A percentile compares a stretch with the other conserved stretches of the same genome.
phyloP scores from a whole-genome alignment of 2,888 invertebrate species.

The Ypsolopha scabrella region DNA sequence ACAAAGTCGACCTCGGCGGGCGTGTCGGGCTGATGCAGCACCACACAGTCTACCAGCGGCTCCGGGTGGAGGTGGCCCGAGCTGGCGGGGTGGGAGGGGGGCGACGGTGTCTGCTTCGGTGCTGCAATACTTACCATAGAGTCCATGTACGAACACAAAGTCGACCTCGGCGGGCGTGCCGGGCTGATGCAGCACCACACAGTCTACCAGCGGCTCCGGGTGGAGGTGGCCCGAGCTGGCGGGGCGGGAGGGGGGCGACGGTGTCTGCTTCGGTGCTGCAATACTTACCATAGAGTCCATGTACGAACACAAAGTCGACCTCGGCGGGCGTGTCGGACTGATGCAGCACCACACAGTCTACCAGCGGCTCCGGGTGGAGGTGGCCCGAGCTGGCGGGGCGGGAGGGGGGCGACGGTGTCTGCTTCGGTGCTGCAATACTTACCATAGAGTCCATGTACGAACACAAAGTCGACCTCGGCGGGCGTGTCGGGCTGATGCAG shows the following conservation, averaged over 20 bases:
- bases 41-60: slow-evolving; percentile 44
- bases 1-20: slow-evolving; percentile 73
- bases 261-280: slow-evolving; percentile 13
- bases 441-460: too few species aligned
- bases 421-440: slow-evolving; percentile 12
- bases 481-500: slow-evolving; percentile 31
- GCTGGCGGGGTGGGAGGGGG: slow-evolving; percentile 33
- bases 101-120: too few species aligned
- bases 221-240: slow-evolving; percentile 47
- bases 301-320: slow-evolving; percentile 84
- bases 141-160: slow-evolving; percentile 86
- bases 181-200: slow-evolving; percentile 43
- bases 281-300: too few species aligned
- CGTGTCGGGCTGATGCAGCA: slow-evolving; percentile 32
- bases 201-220: slow-evolving; percentile 48
- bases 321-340: slow-evolving; percentile 22
- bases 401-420: too few species aligned
- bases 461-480: slow-evolving; percentile 75
- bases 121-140: slow-evolving; percentile 72
- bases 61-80: slow-evolving; percentile 50
- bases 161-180: slow-evolving; percentile 50
- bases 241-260: slow-evolving; percentile 28
- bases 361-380: slow-evolving; percentile 47
- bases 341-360: slow-evolving; percentile 47
- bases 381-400: slow-evolving; percentile 43